phyloP scores from a whole-genome alignment of 2,113 vertebrate genomes.

The Cochlearius cochlearius region DNA sequence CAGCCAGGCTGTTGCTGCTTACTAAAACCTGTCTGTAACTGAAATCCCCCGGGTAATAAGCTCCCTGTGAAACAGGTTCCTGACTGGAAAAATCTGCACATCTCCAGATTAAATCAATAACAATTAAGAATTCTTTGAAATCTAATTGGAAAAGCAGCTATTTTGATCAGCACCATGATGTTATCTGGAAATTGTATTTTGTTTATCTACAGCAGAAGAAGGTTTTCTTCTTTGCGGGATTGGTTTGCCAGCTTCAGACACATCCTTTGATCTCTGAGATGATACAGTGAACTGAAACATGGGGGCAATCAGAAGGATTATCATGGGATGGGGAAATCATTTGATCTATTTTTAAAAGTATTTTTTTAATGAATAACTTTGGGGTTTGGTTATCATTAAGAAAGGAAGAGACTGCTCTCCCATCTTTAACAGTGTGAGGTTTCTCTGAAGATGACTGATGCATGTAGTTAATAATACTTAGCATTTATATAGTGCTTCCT shows the following conservation, averaged over 20 bases:
- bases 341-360: constrained; percentile 67
- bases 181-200: constrained; percentile 71
- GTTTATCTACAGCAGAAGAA: constrained; percentile 54
- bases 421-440: constrained; percentile 16
- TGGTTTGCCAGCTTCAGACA: constrained; percentile 48
- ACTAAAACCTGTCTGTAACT: constrained; percentile 45
- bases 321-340: constrained; percentile 33
- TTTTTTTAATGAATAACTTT: constrained; percentile 58
- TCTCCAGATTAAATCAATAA: constrained; percentile 69
- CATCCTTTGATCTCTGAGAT: constrained; percentile 63
- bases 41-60: constrained; percentile 41
- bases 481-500: constrained; percentile 34
- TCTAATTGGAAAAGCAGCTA: constrained; percentile 67
- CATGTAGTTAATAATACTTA: constrained; percentile 44
- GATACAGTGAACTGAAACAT: constrained; percentile 62
- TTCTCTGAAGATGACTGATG: constrained; percentile 54
- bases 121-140: constrained; percentile 71
- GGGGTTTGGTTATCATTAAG: constrained; percentile 50
- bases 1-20: constrained; percentile 37
- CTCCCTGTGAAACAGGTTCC: constrained; percentile 28
- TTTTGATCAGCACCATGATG: constrained; percentile 62
- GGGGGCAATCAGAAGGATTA: constrained; percentile 58
- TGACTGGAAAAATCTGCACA: constrained; percentile 52
- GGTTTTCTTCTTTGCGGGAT: constrained; percentile 28
- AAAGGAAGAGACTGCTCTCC: constrained; percentile 22